Conservation (phyloP, 2,797 vertebrate genomes). For the Danio choprae region DNA sequence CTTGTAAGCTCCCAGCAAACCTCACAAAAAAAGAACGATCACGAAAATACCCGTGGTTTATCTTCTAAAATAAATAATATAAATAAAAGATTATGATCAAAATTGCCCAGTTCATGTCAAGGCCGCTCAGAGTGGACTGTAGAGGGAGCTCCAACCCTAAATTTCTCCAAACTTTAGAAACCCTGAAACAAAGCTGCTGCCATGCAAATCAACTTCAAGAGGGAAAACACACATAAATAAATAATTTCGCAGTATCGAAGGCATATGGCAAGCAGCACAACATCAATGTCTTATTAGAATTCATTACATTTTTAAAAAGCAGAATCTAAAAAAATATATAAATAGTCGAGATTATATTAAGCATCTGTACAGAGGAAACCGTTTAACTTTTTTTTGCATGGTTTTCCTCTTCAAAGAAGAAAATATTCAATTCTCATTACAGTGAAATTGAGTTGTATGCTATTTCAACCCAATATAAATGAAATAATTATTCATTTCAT, state of each 20-base stretch:
- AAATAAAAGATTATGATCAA: slow-evolving; percentile 14
- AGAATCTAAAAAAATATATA: slow-evolving; percentile 67
- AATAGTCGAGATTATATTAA: slow-evolving; percentile 49
- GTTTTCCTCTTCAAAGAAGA: slow-evolving; percentile 45
- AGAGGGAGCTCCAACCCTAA: slow-evolving; percentile 86
- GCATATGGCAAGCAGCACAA: slow-evolving; percentile 76
- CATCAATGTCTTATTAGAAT: slow-evolving; percentile 65
- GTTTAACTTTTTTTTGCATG: slow-evolving; percentile 51
- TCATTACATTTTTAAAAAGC: slow-evolving; percentile 64
- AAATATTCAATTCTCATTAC: slow-evolving; percentile 65
- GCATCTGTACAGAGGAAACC: slow-evolving; percentile 41
- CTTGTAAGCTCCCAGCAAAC: background rate
- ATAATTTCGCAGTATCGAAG: slow-evolving; percentile 74
- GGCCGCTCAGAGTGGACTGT: slow-evolving; percentile 67
- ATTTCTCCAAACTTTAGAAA: slow-evolving; percentile 78
- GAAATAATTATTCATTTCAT: slow-evolving; percentile 76
- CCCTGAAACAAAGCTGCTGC: slow-evolving; percentile 70
- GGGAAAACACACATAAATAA: slow-evolving; percentile 75
- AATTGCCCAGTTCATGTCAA: background rate
- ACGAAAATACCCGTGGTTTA: background rate
- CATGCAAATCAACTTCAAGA: slow-evolving; percentile 77
- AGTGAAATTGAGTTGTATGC: slow-evolving; percentile 59
- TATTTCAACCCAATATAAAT: slow-evolving; percentile 69
- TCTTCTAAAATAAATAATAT: background rate
- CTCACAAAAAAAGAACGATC: slow-evolving; percentile 3